A percentile compares a stretch with the other conserved stretches of the same genome.
Evolutionary conservation across 1,140 invertebrate genomes (phyloP).

Genomic region (Drosophila subobscura): DNA sequence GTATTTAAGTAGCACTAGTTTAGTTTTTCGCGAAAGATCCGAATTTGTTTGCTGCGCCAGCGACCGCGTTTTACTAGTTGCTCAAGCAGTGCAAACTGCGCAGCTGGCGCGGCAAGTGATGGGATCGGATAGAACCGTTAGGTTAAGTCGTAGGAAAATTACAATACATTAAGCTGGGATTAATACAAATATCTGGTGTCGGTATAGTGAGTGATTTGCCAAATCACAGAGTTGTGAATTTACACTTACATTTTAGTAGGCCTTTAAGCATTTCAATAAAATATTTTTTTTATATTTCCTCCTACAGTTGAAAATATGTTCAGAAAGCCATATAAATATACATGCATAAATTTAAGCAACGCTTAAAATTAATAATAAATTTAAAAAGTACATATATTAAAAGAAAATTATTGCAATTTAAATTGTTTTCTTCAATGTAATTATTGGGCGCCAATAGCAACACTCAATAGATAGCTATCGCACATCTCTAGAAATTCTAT

Average conservation of each 20-base stretch:
- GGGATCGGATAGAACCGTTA: conserved; percentile 33
- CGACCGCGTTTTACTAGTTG: background rate
- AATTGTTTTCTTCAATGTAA: too few species aligned
- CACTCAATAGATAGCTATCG: too few species aligned
- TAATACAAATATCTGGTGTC: conserved; percentile 21
- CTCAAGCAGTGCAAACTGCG: background rate
- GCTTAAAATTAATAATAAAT: conserved; percentile 70
- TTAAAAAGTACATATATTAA: conserved; percentile 38
- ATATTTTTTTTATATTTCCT: conserved; percentile 34
- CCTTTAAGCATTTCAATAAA: conserved; percentile 13
- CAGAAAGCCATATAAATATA: conserved; percentile 71
- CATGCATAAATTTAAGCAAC: conserved; percentile 58
- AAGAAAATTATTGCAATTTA: conserved; percentile 16
- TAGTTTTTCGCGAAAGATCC: conserved; percentile 35
- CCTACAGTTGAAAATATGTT: conserved; percentile 57
- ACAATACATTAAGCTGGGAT: conserved; percentile 46
- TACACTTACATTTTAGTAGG: background rate
- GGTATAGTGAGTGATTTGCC: background rate
- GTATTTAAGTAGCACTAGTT: conserved; percentile 63
- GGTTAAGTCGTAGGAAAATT: conserved; percentile 66
- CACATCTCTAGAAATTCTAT: too few species aligned
- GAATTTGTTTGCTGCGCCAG: conserved; percentile 73
- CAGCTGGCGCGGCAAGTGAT: conserved; percentile 64
- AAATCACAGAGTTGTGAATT: background rate
- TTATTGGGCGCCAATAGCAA: too few species aligned